These are phyloP conservation scores for Alouatta palliata DNA, from an alignment of 2,113 vertebrate genomes.

Conservation along the genomic window DNA sequence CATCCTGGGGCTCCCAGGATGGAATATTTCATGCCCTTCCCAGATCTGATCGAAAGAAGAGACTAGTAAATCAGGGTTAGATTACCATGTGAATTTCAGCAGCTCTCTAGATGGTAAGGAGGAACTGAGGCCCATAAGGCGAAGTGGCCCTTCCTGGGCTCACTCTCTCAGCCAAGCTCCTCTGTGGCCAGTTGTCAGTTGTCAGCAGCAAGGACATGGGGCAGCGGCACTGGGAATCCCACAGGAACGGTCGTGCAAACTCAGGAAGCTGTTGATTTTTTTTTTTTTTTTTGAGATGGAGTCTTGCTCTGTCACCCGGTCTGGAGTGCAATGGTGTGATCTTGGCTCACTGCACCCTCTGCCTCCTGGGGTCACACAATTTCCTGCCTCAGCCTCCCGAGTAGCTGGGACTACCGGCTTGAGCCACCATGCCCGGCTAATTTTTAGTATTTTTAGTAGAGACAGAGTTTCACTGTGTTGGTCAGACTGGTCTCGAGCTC, in stretches of 20 bases:
- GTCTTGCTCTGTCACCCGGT: no score
- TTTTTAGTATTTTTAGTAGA: no score
- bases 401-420: no score
- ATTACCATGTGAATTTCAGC: not conserved
- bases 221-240: not conserved
- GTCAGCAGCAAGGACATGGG: not conserved
- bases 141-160: not conserved
- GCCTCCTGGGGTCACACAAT: no score
- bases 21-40: not conserved
- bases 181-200: no score
- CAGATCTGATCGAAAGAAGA: not conserved
- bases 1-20: fast-evolving
- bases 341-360: no score
- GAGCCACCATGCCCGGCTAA: no score
- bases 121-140: not conserved
- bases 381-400: no score
- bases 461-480: no score
- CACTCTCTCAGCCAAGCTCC: not conserved
- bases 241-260: no score
- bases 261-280: not conserved
- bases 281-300: not conserved
- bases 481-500: no score
- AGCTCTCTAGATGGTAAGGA: not conserved
- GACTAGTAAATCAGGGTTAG: not conserved
- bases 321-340: no score